These are phyloP conservation scores for Drosophila rhopaloa DNA, from an alignment of 1,140 invertebrate species.

Conservation along the genomic window DNA sequence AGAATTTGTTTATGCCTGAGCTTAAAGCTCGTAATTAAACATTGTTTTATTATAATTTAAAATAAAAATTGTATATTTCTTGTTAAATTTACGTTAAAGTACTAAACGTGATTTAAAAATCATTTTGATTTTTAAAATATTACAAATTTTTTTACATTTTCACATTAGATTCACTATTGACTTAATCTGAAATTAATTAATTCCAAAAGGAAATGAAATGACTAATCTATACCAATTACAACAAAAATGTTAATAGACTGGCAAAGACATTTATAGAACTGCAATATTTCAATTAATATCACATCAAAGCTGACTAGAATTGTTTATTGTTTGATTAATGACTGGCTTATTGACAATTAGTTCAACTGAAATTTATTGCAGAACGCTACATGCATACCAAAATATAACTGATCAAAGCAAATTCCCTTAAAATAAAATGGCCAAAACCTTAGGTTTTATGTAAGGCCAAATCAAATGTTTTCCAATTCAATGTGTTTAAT, in stretches of 20 bases:
- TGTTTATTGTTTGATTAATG: constrained; percentile 45
- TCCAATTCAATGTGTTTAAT: background rate
- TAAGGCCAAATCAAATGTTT: background rate
- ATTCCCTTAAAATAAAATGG: background rate
- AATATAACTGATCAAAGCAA: constrained; percentile 4
- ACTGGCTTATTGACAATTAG: constrained; percentile 29
- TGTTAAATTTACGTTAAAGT: too few species aligned
- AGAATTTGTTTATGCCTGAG: too few species aligned
- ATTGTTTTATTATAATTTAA: too few species aligned
- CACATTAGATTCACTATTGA: too few species aligned
- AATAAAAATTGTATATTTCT: too few species aligned
- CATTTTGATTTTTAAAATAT: too few species aligned
- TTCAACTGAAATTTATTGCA: constrained; percentile 39
- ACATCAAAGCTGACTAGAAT: constrained; percentile 17
- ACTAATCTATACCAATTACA: background rate
- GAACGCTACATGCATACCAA: constrained; percentile 42
- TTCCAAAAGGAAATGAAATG: background rate
- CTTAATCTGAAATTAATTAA: constrained; percentile 8
- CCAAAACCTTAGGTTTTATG: background rate
- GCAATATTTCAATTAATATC: constrained; percentile 40
- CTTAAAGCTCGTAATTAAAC: too few species aligned
- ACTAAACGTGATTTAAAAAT: too few species aligned
- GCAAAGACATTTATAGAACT: constrained; percentile 9
- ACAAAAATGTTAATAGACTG: constrained; percentile 5
- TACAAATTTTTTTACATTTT: too few species aligned